Conservation (phyloP, 2,113 vertebrate genomes). For the Brienomyrus longianalis region DNA sequence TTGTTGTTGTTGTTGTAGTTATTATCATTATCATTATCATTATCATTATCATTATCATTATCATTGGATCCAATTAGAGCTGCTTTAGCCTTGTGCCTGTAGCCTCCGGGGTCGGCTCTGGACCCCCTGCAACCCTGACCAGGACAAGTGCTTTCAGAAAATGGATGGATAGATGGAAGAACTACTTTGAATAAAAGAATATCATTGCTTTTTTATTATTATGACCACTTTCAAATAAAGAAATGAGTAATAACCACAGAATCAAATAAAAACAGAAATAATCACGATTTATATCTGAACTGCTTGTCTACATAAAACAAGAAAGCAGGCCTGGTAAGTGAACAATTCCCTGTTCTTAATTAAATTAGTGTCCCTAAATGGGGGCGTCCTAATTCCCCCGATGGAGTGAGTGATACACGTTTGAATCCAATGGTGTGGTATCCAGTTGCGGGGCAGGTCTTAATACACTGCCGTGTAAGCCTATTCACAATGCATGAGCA, state of each 20-base stretch:
- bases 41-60: background rate
- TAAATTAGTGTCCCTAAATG: background rate
- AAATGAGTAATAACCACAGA: background rate
- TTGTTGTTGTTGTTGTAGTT: background rate
- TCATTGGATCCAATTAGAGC: background rate
- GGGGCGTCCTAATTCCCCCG: background rate
- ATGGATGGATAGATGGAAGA: background rate
- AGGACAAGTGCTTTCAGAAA: background rate
- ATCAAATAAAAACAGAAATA: background rate
- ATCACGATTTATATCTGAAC: background rate
- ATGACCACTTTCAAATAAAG: background rate
- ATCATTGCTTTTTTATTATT: background rate
- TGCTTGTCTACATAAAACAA: background rate
- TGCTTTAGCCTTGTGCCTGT: background rate
- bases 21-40: background rate
- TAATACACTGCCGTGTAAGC: slow-evolving; percentile 21
- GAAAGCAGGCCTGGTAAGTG: background rate
- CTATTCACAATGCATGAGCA: slow-evolving; percentile 32
- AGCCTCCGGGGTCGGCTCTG: background rate
- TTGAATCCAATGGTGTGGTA: background rate
- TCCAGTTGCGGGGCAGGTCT: background rate
- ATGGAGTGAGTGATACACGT: slow-evolving; percentile 16
- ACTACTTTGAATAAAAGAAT: background rate
- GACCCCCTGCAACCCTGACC: background rate
- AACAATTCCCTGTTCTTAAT: background rate